Conservation (phyloP, 1,140 invertebrate genomes). For the Latrodectus geometricus region DNA sequence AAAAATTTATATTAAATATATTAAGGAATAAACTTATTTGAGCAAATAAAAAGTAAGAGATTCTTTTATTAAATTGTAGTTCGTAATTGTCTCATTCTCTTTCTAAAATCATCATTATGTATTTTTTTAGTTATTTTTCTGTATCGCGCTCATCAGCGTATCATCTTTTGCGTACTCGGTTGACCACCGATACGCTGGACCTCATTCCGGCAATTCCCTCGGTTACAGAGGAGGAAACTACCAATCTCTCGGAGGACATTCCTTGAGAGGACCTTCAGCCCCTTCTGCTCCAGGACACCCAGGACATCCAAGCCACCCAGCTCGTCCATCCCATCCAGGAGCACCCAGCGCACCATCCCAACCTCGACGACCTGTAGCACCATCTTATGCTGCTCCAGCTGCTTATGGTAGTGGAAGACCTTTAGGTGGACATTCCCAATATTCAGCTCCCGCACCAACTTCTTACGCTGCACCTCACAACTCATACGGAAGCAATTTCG, state of each 20-base stretch:
- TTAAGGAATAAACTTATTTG: neutral
- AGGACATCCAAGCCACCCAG: neutral
- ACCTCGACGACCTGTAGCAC: neutral
- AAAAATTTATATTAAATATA: neutral
- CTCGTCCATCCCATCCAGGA: neutral
- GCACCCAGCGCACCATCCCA: neutral
- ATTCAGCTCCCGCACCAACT: neutral
- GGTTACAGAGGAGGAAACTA: conserved; percentile 14
- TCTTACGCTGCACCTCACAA: conserved; percentile 3
- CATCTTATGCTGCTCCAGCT: conserved; percentile 6
- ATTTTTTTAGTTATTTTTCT: neutral
- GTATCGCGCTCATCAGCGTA: conserved; percentile 9
- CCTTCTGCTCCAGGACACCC: neutral
- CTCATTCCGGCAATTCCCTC: conserved; percentile 19
- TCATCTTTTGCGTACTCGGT: neutral
- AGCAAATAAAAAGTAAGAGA: neutral
- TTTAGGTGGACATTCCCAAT: conserved; percentile 6
- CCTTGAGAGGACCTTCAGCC: neutral
- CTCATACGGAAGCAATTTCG: neutral
- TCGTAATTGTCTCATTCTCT: neutral
- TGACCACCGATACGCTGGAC: conserved; percentile 32
- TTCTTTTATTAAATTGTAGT: neutral
- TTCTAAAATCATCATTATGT: neutral
- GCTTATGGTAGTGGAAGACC: conserved; percentile 3
- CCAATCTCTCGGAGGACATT: neutral